Evolutionary conservation across 2,888 invertebrate species (phyloP).

Genomic region (Odontothrips loti): DNA sequence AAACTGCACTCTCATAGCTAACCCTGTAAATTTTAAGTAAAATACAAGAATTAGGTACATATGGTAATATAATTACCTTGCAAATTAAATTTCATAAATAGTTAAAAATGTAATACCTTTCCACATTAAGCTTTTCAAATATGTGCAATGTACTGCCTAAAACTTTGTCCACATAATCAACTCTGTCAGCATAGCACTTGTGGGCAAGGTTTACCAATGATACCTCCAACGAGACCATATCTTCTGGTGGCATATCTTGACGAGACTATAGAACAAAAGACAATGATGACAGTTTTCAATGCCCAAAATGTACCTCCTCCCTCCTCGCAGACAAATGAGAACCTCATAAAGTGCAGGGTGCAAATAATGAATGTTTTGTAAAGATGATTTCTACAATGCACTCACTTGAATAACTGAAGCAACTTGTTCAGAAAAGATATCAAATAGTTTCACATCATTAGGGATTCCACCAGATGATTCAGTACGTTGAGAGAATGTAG

Average conservation of each 20-base stretch:
- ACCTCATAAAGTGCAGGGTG: background rate
- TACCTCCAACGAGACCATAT: constrained; percentile 92
- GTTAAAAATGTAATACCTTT: constrained; percentile 41
- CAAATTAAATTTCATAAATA: background rate
- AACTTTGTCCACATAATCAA: constrained; percentile 94
- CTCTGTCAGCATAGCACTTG: constrained; percentile 91
- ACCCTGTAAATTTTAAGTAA: constrained; percentile 52
- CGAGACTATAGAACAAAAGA: constrained; percentile 61
- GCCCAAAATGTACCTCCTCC: no score
- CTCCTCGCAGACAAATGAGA: background rate
- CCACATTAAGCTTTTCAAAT: constrained; percentile 80
- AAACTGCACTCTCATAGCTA: constrained; percentile 75
- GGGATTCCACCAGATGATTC: constrained; percentile 56
- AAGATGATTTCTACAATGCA: background rate
- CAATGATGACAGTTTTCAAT: constrained; percentile 29
- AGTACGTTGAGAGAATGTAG: constrained; percentile 72
- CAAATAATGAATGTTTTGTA: background rate
- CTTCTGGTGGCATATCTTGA: constrained; percentile 91
- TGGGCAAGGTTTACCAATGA: constrained; percentile 91
- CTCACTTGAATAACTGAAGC: constrained; percentile 85
- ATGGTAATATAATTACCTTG: background rate
- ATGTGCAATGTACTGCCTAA: constrained; percentile 85
- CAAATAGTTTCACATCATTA: constrained; percentile 89
- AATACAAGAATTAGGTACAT: background rate
- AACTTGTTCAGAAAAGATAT: constrained; percentile 97